Percentiles rank a stretch among this genome's conserved stretches.
phyloP scores from a whole-genome alignment of 2,113 vertebrate genomes.

The Paedocypris sp. region DNA sequence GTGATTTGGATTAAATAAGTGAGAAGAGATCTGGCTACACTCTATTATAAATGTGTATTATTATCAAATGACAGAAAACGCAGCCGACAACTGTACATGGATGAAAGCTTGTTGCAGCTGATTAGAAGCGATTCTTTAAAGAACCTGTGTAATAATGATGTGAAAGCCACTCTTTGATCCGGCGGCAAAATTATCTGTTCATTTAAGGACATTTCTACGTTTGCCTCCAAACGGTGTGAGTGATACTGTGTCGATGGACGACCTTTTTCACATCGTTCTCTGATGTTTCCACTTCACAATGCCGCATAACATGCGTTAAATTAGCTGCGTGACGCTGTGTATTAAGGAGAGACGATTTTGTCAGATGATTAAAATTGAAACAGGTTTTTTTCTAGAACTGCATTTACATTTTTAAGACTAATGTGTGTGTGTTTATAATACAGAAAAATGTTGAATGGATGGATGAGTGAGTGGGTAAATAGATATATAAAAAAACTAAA shows the following conservation, averaged over 20 bases:
- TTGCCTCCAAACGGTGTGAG: not conserved
- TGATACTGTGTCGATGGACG: not conserved
- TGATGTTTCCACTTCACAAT: not conserved
- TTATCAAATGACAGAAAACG: not conserved
- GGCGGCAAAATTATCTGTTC: not conserved
- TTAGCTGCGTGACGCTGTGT: not conserved
- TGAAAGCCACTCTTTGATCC: conserved; percentile 3
- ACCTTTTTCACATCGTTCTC: not conserved
- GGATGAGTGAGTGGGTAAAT: too few relatives aligned
- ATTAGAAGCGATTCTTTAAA: not conserved
- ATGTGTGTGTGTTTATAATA: too few relatives aligned
- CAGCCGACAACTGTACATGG: not conserved
- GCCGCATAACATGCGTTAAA: too few relatives aligned
- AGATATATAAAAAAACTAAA: too few relatives aligned
- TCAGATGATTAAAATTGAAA: too few relatives aligned
- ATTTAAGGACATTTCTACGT: not conserved
- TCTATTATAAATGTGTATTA: not conserved
- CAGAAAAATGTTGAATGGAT: too few relatives aligned
- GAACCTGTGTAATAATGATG: not conserved
- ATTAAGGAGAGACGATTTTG: too few relatives aligned
- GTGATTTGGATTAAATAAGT: too few relatives aligned
- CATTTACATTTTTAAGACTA: too few relatives aligned
- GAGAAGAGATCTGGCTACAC: not conserved
- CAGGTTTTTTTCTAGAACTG: too few relatives aligned
- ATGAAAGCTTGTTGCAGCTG: not conserved